Base-by-base conservation (phyloP, 2,797 vertebrate genomes). In the Arremon brunneinucha region DNA sequence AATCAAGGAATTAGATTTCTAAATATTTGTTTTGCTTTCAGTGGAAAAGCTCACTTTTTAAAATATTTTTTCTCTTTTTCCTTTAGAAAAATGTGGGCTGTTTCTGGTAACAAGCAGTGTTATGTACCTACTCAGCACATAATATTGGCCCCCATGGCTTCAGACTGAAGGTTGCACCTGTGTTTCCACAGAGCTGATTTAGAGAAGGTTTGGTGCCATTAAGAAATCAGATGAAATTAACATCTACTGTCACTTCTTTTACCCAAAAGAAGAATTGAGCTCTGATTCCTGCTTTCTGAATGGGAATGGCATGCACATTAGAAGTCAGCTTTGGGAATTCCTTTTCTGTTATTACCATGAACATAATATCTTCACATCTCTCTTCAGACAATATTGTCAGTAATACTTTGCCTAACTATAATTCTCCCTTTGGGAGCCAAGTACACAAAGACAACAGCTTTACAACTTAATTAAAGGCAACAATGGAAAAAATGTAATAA, bases 391-490 rank as follows among this genome's bases (percentile, higher is more conserved):
- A 93, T 95, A 96, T 85, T 96, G 97, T 97, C 97, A 97, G 94
- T 95, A 96, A 90, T 68, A 95, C 92, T 97, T 96, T 95, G 90
- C 84, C 81, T 97, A 94, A 85, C 56, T 95, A 39, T 96, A 97
- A 97, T 96, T 96, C 89, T 77, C 56, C 94, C 95, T 96, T 89
- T 93, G 95, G 96, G 96, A 96, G 52, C 70, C 93, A 90, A 94
- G 60, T 74, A 87, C 94, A 93, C 64, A 86, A 87, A 89, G 90
- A 95, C 0, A 46, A 96, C 95, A 80, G 65, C 75, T 94, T 95
- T 95, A 96, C 96, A 97, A 96, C 82, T 97, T 97, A 97, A 97
- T 97, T 97, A 97, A 97, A 96, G 69, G 46, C 71, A 94, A 92
- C 80, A 92, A 95, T 69, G 67, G 67, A 87, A 94, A 96, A 52